Evolutionary conservation across 2,113 vertebrate species (phyloP).

Genomic region (Cyphomyrus plagiostoma): DNA sequence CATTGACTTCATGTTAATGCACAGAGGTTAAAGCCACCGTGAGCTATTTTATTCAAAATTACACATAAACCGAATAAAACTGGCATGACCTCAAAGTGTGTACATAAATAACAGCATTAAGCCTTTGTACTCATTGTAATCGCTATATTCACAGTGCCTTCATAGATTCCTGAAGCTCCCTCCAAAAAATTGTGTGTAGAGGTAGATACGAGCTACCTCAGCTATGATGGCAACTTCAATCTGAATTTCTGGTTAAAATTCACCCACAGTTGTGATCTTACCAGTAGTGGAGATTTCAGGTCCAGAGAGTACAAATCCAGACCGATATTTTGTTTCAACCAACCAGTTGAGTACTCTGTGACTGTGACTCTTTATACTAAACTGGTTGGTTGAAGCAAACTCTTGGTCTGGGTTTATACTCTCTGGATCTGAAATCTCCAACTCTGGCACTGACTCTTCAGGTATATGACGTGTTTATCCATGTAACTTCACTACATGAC

Average conservation of each 20-base stretch:
- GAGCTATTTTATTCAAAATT: neutral
- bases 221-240: neutral
- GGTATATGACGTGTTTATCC: neutral
- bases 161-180: neutral
- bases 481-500: neutral
- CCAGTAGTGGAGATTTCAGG: no score
- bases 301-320: no score
- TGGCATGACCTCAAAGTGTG: neutral
- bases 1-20: neutral
- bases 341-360: no score
- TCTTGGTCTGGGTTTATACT: no score
- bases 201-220: neutral
- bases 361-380: no score
- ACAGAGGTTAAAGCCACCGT: neutral
- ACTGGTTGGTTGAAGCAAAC: no score
- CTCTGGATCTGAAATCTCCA: no score
- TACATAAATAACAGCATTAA: neutral
- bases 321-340: no score
- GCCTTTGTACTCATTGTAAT: neutral
- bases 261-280: neutral
- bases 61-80: neutral
- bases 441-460: neutral
- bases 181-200: neutral
- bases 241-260: neutral
- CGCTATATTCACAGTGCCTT: neutral